phyloP scores from a whole-genome alignment of 2,888 invertebrate genomes.

The Dryomyza anilis region DNA sequence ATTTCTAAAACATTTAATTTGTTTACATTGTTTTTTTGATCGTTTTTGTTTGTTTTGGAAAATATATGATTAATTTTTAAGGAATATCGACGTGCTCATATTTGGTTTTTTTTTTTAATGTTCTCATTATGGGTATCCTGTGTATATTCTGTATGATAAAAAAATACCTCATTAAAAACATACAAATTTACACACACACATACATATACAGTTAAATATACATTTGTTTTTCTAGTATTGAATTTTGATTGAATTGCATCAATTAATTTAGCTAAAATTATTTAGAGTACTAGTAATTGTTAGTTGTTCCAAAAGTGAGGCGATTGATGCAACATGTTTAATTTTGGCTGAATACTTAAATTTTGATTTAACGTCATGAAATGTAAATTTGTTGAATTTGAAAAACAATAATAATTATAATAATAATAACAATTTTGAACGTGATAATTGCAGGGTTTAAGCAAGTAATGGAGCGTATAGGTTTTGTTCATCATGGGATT shows the following conservation, averaged over 20 bases:
- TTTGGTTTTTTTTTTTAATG: slow-evolving; percentile 41
- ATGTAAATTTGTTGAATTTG: too few species aligned
- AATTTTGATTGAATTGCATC: slow-evolving; percentile 14
- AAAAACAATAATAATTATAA: too few species aligned
- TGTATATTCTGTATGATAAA: slow-evolving; percentile 16
- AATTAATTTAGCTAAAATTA: slow-evolving; percentile 36
- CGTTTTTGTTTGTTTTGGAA: too few species aligned
- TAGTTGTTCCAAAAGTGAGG: slow-evolving; percentile 23
- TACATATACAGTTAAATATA: slow-evolving; percentile 36
- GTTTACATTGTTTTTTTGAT: too few species aligned
- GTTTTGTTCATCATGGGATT: too few species aligned
- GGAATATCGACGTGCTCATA: slow-evolving; percentile 53
- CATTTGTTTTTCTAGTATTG: slow-evolving; percentile 26
- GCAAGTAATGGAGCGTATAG: too few species aligned
- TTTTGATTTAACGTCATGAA: too few species aligned
- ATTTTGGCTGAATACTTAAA: too few species aligned
- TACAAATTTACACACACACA: slow-evolving; percentile 32
- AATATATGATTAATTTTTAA: slow-evolving; percentile 37
- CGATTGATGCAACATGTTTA: too few species aligned
- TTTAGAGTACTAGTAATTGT: too few species aligned
- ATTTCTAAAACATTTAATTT: slow-evolving; percentile 27
- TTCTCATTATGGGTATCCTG: slow-evolving; percentile 15
- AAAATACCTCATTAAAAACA: slow-evolving; percentile 27
- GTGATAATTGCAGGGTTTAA: too few species aligned
- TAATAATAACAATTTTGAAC: too few species aligned